phyloP scores from a whole-genome alignment of 2,888 invertebrate genomes.

The Pharmacophagus antenor region DNA sequence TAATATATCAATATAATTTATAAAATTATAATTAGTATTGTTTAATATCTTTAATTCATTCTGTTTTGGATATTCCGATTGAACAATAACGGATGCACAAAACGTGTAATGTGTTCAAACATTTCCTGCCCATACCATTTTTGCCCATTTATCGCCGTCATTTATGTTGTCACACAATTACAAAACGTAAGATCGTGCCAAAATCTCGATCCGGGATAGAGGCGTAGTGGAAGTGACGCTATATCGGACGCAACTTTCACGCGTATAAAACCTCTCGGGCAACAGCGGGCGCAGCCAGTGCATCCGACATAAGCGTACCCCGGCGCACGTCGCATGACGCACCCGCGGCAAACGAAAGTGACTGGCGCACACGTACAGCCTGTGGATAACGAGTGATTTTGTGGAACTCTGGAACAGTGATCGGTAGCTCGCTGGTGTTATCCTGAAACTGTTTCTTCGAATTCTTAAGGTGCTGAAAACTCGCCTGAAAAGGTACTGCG shows the following conservation, averaged over 20 bases:
- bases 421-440: conserved; percentile 72
- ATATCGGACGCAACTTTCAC: conserved; percentile 69
- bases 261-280: conserved; percentile 69
- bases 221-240: conserved; percentile 48
- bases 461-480: conserved; percentile 47
- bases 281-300: conserved; percentile 73
- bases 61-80: conserved; percentile 3
- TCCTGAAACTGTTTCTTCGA: conserved; percentile 70
- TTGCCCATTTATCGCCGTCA: conserved; percentile 41
- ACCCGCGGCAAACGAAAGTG: conserved; percentile 73
- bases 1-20: neutral
- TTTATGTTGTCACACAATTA: conserved; percentile 63
- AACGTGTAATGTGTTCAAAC: conserved; percentile 11
- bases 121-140: conserved; percentile 22
- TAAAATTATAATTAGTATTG: neutral
- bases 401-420: conserved; percentile 75
- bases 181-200: conserved; percentile 60
- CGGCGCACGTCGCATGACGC: conserved; percentile 45
- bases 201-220: conserved; percentile 69
- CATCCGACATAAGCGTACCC: conserved; percentile 49
- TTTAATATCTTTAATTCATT: neutral
- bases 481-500: conserved; percentile 69
- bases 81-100: conserved; percentile 18
- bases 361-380: conserved; percentile 49
- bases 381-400: conserved; percentile 67